These are phyloP conservation scores for Coreius guichenoti DNA, from an alignment of 2,797 vertebrate species.

Conservation along the genomic window DNA sequence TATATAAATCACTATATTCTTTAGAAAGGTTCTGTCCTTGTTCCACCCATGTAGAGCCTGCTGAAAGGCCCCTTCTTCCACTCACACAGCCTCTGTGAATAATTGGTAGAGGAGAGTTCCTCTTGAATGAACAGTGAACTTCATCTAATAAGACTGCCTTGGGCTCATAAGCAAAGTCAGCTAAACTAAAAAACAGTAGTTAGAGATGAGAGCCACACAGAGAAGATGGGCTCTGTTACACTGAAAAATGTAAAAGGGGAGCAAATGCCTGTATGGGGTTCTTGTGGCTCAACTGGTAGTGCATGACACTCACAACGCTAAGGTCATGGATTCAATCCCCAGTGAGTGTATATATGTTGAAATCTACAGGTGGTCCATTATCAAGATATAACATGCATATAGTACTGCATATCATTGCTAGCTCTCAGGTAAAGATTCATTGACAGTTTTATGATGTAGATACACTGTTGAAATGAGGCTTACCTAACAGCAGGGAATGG, in stretches of 20 bases:
- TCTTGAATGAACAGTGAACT: conserved; percentile 61
- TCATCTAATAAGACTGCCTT: conserved; percentile 59
- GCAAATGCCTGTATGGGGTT: not conserved
- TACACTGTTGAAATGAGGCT: conserved; percentile 55
- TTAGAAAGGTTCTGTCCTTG: conserved; percentile 23
- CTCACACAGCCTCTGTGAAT: conserved; percentile 51
- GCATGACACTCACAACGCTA: not conserved
- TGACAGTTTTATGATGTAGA: conserved; percentile 39
- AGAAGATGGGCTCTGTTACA: conserved; percentile 10
- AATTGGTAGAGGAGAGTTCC: conserved; percentile 52
- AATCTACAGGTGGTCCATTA: not conserved
- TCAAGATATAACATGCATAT: not conserved
- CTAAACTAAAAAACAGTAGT: conserved; percentile 48
- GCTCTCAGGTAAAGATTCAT: conserved; percentile 16
- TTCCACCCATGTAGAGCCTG: conserved; percentile 29
- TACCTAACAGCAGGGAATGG: conserved; percentile 52
- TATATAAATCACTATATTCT: not conserved
- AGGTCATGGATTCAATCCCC: not conserved
- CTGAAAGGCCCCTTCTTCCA: conserved; percentile 37
- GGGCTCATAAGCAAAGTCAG: conserved; percentile 54
- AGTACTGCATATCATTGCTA: conserved; percentile 14
- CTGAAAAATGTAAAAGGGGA: conserved; percentile 35
- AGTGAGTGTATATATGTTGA: not conserved
- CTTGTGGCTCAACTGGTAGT: not conserved
- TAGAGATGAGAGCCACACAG: conserved; percentile 30